Percentiles rank a stretch among this genome's conserved stretches.
Conservation (phyloP, 2,888 invertebrate species). For the Epistrophe grossulariae region DNA sequence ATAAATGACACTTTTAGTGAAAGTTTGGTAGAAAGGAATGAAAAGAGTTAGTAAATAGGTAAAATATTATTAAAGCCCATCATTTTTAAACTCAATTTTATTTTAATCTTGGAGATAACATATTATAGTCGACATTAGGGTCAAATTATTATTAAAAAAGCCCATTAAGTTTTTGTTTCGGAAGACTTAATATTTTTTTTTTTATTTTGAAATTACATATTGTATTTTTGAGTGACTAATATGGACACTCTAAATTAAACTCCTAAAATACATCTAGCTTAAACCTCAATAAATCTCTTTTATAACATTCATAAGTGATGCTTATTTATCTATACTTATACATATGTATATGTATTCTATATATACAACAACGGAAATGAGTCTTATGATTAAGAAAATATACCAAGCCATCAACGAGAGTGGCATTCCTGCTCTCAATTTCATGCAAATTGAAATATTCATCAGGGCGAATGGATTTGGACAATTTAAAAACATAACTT, state of each 20-base stretch:
- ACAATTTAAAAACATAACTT: slow-evolving; percentile 56
- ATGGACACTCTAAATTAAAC: slow-evolving; percentile 16
- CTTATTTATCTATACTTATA: not conserved
- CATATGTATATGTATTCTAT: not conserved
- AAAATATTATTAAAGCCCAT: too few relatives aligned
- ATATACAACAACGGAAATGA: slow-evolving; percentile 1
- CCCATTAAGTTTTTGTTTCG: not conserved
- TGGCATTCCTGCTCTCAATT: slow-evolving; percentile 54
- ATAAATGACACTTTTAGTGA: too few relatives aligned
- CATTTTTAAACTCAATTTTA: too few relatives aligned
- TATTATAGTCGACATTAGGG: not conserved
- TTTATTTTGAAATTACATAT: slow-evolving; percentile 1
- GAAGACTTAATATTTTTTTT: not conserved
- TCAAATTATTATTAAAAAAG: not conserved
- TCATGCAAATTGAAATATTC: slow-evolving; percentile 73
- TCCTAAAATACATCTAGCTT: slow-evolving; percentile 27
- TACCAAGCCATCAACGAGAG: slow-evolving; percentile 37
- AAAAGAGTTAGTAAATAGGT: too few relatives aligned
- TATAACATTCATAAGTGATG: slow-evolving; percentile 55
- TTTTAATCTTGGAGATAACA: too few relatives aligned
- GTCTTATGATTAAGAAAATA: slow-evolving; percentile 28
- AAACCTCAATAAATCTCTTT: slow-evolving; percentile 58
- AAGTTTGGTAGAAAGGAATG: too few relatives aligned
- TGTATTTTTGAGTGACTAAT: slow-evolving; percentile 36
- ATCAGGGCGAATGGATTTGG: slow-evolving; percentile 56